These are phyloP conservation scores for Vidua chalybeata DNA, from an alignment of 2,113 vertebrate species.

Conservation along the genomic window DNA sequence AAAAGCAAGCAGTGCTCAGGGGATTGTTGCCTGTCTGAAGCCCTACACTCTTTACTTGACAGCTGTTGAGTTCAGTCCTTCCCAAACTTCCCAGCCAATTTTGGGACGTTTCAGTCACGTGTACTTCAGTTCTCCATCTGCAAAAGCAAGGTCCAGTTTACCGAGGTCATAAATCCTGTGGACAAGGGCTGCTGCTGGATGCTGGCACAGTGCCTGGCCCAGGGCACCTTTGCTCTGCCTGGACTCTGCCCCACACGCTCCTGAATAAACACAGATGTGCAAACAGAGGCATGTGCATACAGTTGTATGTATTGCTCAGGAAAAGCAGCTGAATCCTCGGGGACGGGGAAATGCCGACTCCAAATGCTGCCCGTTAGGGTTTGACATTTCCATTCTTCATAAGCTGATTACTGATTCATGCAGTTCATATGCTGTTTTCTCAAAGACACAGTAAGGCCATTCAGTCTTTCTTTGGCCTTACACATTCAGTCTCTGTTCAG, in stretches of 20 bases:
- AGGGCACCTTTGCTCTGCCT: conserved; percentile 3
- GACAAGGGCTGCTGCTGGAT: background rate
- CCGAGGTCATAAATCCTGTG: background rate
- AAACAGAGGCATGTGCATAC: background rate
- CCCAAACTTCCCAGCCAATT: accelerated
- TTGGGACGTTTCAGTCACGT: background rate
- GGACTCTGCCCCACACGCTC: background rate
- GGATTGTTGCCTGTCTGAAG: background rate
- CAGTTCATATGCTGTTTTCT: background rate
- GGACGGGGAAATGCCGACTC: background rate
- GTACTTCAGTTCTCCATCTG: background rate
- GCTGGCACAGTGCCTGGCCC: background rate
- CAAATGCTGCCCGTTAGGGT: conserved; percentile 2
- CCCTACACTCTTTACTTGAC: background rate
- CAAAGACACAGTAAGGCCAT: conserved; percentile 5
- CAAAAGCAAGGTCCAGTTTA: background rate
- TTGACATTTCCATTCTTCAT: conserved; percentile 22
- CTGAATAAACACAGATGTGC: background rate
- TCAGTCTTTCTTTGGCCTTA: background rate
- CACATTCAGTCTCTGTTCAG: background rate
- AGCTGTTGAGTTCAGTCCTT: background rate
- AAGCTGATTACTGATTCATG: conserved; percentile 25
- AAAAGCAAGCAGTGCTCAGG: background rate
- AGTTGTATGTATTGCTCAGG: background rate
- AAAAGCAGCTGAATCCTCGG: background rate